phyloP scores from a whole-genome alignment of 2,888 invertebrate species.

The Harpalus rubripes region DNA sequence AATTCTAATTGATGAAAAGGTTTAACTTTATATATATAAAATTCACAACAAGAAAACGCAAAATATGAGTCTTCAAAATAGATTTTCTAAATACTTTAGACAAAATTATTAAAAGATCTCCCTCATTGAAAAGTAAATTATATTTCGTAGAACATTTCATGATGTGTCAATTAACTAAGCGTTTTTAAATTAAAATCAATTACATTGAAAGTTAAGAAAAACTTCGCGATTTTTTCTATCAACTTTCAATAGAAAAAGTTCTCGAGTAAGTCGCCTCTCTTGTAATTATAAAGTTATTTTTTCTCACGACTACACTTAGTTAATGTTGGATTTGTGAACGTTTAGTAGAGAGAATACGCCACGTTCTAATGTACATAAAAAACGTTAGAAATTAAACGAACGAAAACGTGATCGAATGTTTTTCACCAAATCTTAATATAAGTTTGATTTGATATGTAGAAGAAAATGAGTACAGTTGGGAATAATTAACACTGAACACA shows the following conservation, averaged over 20 bases:
- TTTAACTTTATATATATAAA: not conserved
- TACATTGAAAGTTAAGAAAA: too few relatives aligned
- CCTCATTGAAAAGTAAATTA: too few relatives aligned
- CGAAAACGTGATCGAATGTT: slow-evolving; percentile 47
- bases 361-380: slow-evolving; percentile 53
- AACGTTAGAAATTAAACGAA: slow-evolving; percentile 39
- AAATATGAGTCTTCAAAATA: too few relatives aligned
- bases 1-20: too few relatives aligned
- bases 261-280: not conserved
- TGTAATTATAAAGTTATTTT: slow-evolving; percentile 56
- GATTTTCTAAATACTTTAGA: too few relatives aligned
- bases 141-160: too few relatives aligned
- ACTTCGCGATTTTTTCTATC: not conserved
- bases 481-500: not conserved
- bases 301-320: slow-evolving; percentile 57
- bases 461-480: not conserved
- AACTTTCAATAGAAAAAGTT: slow-evolving; percentile 26
- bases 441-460: not conserved
- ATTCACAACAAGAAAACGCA: too few relatives aligned
- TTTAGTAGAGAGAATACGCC: slow-evolving; percentile 49
- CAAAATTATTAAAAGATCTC: too few relatives aligned
- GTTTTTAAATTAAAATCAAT: too few relatives aligned
- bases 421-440: slow-evolving; percentile 9
- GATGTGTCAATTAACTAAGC: too few relatives aligned
- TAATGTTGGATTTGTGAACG: slow-evolving; percentile 52